Conservation (phyloP, 2,113 vertebrate species). For the Solenodon paradoxus region DNA sequence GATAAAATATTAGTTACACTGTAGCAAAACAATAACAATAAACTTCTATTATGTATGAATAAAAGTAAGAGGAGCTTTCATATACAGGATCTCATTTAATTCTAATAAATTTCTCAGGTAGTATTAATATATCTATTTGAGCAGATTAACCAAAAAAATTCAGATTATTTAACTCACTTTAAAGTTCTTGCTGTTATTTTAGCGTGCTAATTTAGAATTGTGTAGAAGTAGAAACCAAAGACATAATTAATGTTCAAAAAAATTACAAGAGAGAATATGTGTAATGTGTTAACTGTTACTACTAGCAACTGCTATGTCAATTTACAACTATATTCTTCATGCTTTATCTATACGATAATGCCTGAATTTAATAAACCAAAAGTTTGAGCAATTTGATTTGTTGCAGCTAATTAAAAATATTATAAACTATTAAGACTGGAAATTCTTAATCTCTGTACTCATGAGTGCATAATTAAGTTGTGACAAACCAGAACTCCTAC, state of each 20-base stretch:
- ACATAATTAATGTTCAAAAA: background rate
- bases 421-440: conserved; percentile 14
- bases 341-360: background rate
- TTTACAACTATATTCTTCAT: background rate
- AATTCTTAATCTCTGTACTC: conserved; percentile 27
- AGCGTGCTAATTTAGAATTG: background rate
- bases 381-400: conserved; percentile 4
- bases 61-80: background rate
- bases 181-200: background rate
- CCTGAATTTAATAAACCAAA: conserved; percentile 1
- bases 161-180: conserved; percentile 1
- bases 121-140: background rate
- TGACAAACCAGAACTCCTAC: conserved; percentile 36
- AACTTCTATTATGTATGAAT: background rate
- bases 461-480: conserved; percentile 48
- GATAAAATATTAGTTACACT: background rate
- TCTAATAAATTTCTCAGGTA: background rate
- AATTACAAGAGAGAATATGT: background rate
- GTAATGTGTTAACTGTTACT: conserved; percentile 36
- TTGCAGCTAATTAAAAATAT: conserved; percentile 32
- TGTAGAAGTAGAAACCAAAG: background rate
- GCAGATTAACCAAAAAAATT: background rate
- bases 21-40: background rate
- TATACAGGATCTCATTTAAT: background rate
- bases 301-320: background rate